Evolutionary conservation across 2,888 invertebrate genomes (phyloP).

Genomic region (Caenorhabditis japonica): DNA sequence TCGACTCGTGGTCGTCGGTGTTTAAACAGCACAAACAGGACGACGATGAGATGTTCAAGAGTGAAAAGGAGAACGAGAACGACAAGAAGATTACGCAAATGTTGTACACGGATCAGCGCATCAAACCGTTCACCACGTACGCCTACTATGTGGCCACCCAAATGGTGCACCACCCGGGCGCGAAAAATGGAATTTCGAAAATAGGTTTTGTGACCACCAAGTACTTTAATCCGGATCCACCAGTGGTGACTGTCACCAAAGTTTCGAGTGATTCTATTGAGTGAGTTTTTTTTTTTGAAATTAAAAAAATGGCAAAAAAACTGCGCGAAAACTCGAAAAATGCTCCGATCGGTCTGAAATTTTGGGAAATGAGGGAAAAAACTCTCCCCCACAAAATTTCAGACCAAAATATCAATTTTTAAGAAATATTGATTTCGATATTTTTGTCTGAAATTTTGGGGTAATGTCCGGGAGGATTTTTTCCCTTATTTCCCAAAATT

Average conservation of each 20-base stretch:
- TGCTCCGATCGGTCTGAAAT: too few relatives aligned
- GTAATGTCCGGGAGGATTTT: too few relatives aligned
- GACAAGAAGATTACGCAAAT: neutral
- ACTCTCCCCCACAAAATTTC: too few relatives aligned
- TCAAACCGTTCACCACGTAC: constrained; percentile 81
- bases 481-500: too few relatives aligned
- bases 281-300: constrained; percentile 13
- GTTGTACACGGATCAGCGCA: neutral
- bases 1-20: constrained; percentile 72
- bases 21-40: constrained; percentile 53
- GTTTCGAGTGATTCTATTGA: constrained; percentile 47
- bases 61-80: too few relatives aligned
- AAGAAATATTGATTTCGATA: too few relatives aligned
- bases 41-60: constrained; percentile 3
- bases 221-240: constrained; percentile 68
- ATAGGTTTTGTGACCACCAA: constrained; percentile 69
- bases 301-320: constrained; percentile 1
- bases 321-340: too few relatives aligned
- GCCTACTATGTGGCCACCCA: constrained; percentile 91
- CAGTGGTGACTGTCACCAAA: constrained; percentile 42
- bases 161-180: constrained; percentile 73
- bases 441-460: too few relatives aligned
- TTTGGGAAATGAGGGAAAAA: too few relatives aligned
- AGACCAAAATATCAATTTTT: too few relatives aligned
- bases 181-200: constrained; percentile 73